Percentiles rank a stretch among this genome's conserved stretches.
Conservation (phyloP, 2,113 vertebrate genomes). For the Chionomys nivalis region DNA sequence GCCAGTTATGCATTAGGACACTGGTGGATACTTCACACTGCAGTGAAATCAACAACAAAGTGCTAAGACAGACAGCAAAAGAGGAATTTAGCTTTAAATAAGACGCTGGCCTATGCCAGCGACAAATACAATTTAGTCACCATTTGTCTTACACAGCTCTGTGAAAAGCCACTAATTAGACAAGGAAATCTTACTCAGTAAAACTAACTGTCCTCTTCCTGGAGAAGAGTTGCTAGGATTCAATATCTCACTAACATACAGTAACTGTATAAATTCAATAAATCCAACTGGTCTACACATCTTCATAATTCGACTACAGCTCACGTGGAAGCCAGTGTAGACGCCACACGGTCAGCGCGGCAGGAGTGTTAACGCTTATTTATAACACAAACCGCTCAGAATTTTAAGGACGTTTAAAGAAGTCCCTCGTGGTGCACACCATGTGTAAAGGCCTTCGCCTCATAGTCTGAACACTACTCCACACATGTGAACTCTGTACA, state of each 20-base stretch:
- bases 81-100: neutral
- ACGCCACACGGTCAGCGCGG: no score
- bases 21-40: neutral
- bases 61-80: neutral
- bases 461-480: neutral
- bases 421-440: neutral
- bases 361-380: neutral
- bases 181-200: neutral
- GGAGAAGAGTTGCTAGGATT: neutral
- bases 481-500: neutral
- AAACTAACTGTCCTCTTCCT: neutral
- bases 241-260: neutral
- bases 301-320: neutral
- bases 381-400: neutral
- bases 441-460: conserved; percentile 1
- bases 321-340: neutral
- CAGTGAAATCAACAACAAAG: conserved; percentile 10
- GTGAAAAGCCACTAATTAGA: neutral
- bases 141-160: neutral
- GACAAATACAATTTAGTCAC: neutral
- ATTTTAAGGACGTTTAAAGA: conserved; percentile 4
- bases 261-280: neutral
- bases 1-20: neutral
- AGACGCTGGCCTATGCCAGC: neutral
- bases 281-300: neutral